Evolutionary conservation across 2,888 invertebrate species (phyloP), one percentile per base, ranked within the genome.

Genomic region (Malthinus seriepunctatus): DNA sequence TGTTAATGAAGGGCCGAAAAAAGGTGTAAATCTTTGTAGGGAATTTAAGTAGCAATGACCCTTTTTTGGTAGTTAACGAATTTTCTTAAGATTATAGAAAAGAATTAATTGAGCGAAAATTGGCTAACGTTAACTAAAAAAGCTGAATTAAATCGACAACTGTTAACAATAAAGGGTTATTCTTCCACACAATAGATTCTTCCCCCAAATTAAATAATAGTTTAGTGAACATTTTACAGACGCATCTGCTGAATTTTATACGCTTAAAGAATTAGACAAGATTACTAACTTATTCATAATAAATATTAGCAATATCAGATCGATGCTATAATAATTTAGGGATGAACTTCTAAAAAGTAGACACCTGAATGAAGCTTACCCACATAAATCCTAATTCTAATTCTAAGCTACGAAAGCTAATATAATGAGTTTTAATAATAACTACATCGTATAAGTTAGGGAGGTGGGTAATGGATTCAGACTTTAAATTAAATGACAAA

Each of bases 111-210:
- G 61, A 63, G 59, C 54, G 61, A 58, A 65, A 62, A 60, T 65
- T 63, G 62, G 60, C 56, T 51, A 48, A 48, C 60, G 51, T 48
- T 46, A 38, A 44, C 53, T 56, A 62, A 60, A 64, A 65, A 62
- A 57, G 51, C 52, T 59, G 63, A 53, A 59, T 56, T 51, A 56
- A 62, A 60, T 63, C 63, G 62, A 60, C 65, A 67, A 67, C 69
- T 69, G 69, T 65, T 66, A 65, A 67, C 63, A 58, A 63, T 66
- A 64, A 67, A 66, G 66, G 67, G 66, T 67, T 69, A 62, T 61
- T 67, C 67, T 70, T 69, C 70, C 67, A 58, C 61, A 61, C 68
- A 65, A 70, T 70, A 59, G 66, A 63, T 56, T 64, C 58, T 59
- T 57, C 64, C 68, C 67, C 65, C 63, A 65, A 66, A 58, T 62